phyloP scores from a whole-genome alignment of 2,797 vertebrate genomes.

The Otolemur crassicaudatus region DNA sequence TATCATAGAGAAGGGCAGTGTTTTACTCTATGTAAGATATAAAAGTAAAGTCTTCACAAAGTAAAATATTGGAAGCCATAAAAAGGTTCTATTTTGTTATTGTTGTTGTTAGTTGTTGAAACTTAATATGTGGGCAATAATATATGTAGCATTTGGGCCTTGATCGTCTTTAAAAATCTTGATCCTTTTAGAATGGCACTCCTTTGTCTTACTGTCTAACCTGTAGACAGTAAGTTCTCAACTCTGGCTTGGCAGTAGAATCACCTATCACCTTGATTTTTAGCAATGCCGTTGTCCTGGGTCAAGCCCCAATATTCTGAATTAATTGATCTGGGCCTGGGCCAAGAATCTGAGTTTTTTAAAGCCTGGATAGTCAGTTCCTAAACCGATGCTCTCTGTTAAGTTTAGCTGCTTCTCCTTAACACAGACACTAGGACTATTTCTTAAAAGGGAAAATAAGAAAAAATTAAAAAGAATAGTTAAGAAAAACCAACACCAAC shows the following conservation, averaged over 20 bases:
- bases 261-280: background rate
- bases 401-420: conserved; percentile 19
- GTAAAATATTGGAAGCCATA: background rate
- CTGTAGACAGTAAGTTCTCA: background rate
- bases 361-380: background rate
- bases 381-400: background rate
- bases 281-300: background rate
- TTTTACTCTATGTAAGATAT: background rate
- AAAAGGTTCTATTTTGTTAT: background rate
- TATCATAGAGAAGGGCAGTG: background rate
- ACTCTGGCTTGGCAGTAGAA: background rate
- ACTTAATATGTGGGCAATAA: background rate
- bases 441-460: background rate
- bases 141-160: background rate
- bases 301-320: background rate
- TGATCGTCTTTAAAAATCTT: background rate
- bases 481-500: background rate
- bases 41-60: background rate
- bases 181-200: background rate
- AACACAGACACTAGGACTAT: background rate
- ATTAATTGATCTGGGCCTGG: background rate
- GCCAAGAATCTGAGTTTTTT: background rate
- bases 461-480: background rate
- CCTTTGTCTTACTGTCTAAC: background rate
- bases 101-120: background rate